Evolutionary conservation across 2,888 invertebrate species (phyloP), one percentile per base, ranked within the genome.

Genomic region (Selenia dentaria): DNA sequence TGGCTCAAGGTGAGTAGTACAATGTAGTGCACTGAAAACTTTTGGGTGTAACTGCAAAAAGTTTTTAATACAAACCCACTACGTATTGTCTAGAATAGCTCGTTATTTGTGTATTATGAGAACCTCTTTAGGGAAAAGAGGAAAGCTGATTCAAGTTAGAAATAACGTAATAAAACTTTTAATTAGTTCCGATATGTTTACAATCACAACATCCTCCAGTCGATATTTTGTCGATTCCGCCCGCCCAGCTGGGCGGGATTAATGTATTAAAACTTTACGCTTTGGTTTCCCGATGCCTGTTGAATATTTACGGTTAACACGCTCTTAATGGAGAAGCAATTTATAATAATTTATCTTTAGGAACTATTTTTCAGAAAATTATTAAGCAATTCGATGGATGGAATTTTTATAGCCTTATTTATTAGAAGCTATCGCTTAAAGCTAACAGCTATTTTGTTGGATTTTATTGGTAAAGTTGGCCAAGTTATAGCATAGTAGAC

Each of bases 141-240:
- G 59, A 60, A 57, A 59, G 51, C 46, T 51, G 51, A 50, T 32
- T 50, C 59, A 73, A 70, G 61, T 67, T 67, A 37, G 25, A 42
- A 59, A 58, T 49, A 63, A 56, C 61, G 58, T 60, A 59, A 67
- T 67, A 59, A 59, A 73, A 70, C 57, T 71, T 73, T 69, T 70
- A 72, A 72, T 71, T 70, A 64, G 62, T 56, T 48, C 57, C 57
- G 59, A 45, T 37, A 48, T 60, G 57, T 63, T 62, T 64, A 60
- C 54, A 61, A 44, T 58, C 54, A 55, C 54, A 57, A 64, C 57
- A 57, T 44, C 53, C 27, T 46, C 44, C 54, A 59, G 42, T 54
- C 64, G 59, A 68, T 61, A 55, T 56, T 64, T 58, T 46, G 57
- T 43, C 37, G 44, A 46, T 51, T 25, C 39, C 40, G 48, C 40